phyloP scores from a whole-genome alignment of 1,140 invertebrate species.

The Galendromus occidentalis region DNA sequence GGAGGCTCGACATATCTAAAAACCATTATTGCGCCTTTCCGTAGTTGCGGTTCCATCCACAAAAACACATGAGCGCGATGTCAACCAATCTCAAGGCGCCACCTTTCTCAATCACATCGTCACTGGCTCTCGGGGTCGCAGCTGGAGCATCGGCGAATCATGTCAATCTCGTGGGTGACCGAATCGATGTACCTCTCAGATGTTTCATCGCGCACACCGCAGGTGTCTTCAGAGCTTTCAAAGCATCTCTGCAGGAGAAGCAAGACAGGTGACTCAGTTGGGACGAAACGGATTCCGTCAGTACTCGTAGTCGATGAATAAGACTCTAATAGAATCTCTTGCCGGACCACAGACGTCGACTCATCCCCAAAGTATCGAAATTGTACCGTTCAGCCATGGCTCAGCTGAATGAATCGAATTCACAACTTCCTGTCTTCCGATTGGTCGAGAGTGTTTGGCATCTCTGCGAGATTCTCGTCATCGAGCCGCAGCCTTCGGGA shows the following conservation, averaged over 20 bases:
- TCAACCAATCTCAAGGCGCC: too few species aligned
- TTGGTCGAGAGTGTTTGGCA: neutral
- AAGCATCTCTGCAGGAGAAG: neutral
- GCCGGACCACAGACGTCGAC: neutral
- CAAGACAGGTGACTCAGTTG: neutral
- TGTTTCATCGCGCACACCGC: neutral
- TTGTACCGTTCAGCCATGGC: neutral
- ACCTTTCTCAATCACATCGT: too few species aligned
- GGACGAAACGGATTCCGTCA: too few species aligned
- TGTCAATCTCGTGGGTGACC: neutral
- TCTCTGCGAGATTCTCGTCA: neutral
- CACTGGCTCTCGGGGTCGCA: too few species aligned
- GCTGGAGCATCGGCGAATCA: neutral
- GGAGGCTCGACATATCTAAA: too few species aligned
- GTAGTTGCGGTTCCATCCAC: too few species aligned
- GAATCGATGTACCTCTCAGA: neutral
- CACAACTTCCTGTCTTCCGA: neutral
- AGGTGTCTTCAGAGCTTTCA: neutral
- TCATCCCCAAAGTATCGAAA: neutral
- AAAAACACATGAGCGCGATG: too few species aligned
- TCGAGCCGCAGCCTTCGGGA: neutral
- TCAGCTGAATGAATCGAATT: neutral
- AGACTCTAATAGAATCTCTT: neutral
- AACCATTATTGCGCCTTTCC: too few species aligned
- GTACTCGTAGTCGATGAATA: too few species aligned